Percentiles rank a stretch among this genome's conserved stretches.
These are phyloP conservation scores for Drosophila mercatorum DNA, from an alignment of 2,888 invertebrate species.

Conservation along the genomic window DNA sequence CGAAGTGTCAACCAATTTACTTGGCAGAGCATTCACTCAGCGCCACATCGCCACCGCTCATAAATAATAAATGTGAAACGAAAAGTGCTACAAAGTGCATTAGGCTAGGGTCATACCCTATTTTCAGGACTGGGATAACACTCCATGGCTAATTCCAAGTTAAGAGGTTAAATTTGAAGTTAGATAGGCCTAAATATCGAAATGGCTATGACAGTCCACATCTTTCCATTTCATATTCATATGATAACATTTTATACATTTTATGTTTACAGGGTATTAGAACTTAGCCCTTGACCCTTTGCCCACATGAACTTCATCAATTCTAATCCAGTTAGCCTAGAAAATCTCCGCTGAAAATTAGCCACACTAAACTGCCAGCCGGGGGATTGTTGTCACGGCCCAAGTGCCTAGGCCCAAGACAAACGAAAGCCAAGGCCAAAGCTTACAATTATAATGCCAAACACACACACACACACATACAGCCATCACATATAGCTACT, in stretches of 20 bases:
- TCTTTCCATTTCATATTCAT: not conserved
- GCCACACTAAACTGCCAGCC: constrained; percentile 59
- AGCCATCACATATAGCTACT: constrained; percentile 5
- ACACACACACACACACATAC: constrained; percentile 15
- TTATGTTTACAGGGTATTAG: constrained; percentile 16
- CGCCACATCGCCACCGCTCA: constrained; percentile 16
- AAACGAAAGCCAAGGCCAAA: constrained; percentile 41
- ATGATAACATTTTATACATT: not conserved
- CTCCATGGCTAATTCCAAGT: not conserved
- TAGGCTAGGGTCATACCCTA: constrained; percentile 5
- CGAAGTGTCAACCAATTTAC: constrained; percentile 32
- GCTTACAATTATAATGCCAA: constrained; percentile 59
- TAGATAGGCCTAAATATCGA: not conserved
- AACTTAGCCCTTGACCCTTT: constrained; percentile 46
- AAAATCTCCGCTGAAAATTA: constrained; percentile 75
- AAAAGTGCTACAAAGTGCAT: not conserved
- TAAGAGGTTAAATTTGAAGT: not conserved
- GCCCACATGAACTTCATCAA: constrained; percentile 66
- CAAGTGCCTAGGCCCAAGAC: constrained; percentile 18
- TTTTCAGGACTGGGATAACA: not conserved
- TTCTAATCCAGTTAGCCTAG: constrained; percentile 69
- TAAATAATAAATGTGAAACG: constrained; percentile 63
- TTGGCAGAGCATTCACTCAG: constrained; percentile 33
- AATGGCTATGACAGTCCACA: too few species aligned
- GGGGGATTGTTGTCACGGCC: constrained; percentile 36